Conservation (phyloP, 1,140 invertebrate genomes). For the Babylonia areolata region DNA sequence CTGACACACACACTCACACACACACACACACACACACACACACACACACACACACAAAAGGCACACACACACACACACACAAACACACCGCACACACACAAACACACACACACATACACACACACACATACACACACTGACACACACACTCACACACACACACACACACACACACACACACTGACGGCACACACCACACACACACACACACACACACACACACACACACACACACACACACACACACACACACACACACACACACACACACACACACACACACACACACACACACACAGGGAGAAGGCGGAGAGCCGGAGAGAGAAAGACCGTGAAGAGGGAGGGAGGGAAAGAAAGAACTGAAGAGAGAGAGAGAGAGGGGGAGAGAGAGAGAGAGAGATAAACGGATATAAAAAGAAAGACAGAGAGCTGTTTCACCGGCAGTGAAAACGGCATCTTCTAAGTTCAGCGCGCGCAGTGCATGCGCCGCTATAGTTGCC, state of each 20-base stretch:
- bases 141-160: neutral
- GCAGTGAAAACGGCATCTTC: neutral
- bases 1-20: neutral
- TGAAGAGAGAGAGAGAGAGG: neutral
- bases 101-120: too few species aligned
- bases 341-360: neutral
- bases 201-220: slow-evolving; percentile 3
- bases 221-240: neutral
- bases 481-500: neutral
- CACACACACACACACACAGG: neutral
- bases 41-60: too few species aligned
- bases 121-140: neutral
- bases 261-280: neutral
- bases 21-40: neutral
- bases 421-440: neutral
- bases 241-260: slow-evolving; percentile 19
- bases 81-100: too few species aligned
- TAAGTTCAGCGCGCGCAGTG: neutral
- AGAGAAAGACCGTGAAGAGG: neutral
- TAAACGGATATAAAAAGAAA: too few species aligned
- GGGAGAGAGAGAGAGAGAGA: slow-evolving; percentile 18
- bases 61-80: too few species aligned
- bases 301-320: too few species aligned
- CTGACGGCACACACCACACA: too few species aligned
- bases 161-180: neutral